A percentile compares a stretch with the other conserved stretches of the same genome.
Evolutionary conservation across 2,888 invertebrate species (phyloP).

Genomic region (Eueremaeus valkanovi): DNA sequence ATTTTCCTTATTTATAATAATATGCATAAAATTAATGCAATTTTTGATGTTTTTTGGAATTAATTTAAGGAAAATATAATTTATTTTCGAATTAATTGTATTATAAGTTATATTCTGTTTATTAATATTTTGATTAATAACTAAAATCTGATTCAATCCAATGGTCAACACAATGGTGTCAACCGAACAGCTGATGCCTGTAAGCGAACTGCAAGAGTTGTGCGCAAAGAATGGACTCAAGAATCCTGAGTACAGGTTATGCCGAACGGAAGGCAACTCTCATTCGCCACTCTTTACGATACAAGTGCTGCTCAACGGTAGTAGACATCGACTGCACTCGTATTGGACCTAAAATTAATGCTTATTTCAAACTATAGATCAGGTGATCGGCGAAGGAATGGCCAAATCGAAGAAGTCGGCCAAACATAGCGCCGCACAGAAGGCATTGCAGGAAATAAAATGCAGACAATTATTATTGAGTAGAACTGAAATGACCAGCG

Average conservation of each 20-base stretch:
- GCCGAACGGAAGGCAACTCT: background rate
- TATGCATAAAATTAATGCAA: no score
- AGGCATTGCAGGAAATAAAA: background rate
- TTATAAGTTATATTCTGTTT: no score
- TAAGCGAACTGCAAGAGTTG: background rate
- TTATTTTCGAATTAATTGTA: no score
- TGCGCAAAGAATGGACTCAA: slow-evolving; percentile 1
- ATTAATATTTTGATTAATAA: no score
- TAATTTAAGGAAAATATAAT: no score
- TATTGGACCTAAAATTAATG: background rate
- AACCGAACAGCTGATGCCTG: slow-evolving; percentile 3
- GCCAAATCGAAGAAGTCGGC: background rate
- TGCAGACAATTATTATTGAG: background rate
- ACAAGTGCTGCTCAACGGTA: background rate
- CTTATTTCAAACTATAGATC: background rate
- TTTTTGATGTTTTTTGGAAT: no score
- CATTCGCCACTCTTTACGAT: background rate
- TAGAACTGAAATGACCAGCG: background rate
- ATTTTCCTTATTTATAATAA: no score
- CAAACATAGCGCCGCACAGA: slow-evolving; percentile 16
- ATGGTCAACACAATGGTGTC: no score
- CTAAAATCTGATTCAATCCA: no score
- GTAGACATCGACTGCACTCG: background rate
- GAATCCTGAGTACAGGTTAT: background rate
- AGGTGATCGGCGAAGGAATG: background rate